Conservation (phyloP, 1,140 invertebrate genomes). For the Carcinoscorpius rotundicauda region DNA sequence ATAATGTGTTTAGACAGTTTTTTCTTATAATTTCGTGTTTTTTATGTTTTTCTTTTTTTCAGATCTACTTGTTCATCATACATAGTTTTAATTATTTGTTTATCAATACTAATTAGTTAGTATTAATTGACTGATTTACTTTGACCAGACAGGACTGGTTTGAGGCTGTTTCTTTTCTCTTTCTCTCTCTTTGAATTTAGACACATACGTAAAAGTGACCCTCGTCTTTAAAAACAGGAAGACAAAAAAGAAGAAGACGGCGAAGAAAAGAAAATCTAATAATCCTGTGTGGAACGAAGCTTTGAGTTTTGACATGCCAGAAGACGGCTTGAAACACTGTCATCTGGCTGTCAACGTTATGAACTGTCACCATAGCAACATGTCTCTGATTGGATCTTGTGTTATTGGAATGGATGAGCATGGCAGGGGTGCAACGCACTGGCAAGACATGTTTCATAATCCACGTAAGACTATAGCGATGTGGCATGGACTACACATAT, state of each 20-base stretch:
- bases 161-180: no score
- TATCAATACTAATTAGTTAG: no score
- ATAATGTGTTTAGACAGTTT: no score
- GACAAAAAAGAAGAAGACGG: slow-evolving; percentile 47
- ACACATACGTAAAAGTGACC: slow-evolving; percentile 46
- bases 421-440: slow-evolving; percentile 49
- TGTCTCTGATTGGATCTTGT: slow-evolving; percentile 54
- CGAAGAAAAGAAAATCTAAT: slow-evolving; percentile 42
- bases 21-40: no score
- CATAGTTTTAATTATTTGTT: no score
- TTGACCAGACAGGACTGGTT: no score
- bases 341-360: slow-evolving; percentile 73
- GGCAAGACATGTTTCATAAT: slow-evolving; percentile 64
- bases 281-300: slow-evolving; percentile 48
- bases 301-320: slow-evolving; percentile 45
- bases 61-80: no score
- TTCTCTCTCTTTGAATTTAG: slow-evolving; percentile 28
- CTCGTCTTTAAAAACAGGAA: slow-evolving; percentile 43
- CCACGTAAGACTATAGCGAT: slow-evolving; percentile 63
- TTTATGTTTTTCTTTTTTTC: no score
- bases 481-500: slow-evolving; percentile 57
- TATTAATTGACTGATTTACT: no score
- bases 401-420: slow-evolving; percentile 51
- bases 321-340: slow-evolving; percentile 64
- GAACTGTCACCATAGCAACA: slow-evolving; percentile 73